A percentile compares a stretch with the other conserved stretches of the same genome.
These are phyloP conservation scores for Hippocampus barbouri DNA, from an alignment of 2,113 vertebrate genomes.

Conservation along the genomic window DNA sequence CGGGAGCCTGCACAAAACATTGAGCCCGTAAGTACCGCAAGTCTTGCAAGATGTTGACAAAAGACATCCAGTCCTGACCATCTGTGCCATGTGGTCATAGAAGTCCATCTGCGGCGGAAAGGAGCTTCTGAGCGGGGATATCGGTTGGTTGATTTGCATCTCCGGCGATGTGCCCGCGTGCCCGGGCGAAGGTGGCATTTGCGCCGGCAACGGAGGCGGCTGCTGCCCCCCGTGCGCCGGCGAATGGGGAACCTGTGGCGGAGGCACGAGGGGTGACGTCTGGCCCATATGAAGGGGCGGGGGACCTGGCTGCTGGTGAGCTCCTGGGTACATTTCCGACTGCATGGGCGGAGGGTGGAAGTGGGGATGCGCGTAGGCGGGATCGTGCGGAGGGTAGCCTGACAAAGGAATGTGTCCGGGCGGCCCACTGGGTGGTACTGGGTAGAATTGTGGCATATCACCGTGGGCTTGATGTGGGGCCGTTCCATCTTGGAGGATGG, in stretches of 20 bases:
- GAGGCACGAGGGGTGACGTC: constrained; percentile 45
- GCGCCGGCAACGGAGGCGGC: constrained; percentile 35
- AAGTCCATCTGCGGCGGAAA: constrained; percentile 78
- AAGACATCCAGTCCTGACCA: constrained; percentile 68
- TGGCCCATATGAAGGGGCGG: constrained; percentile 40
- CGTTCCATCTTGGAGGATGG: constrained; percentile 72
- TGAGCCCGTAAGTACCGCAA: background rate
- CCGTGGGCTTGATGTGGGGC: constrained; percentile 42
- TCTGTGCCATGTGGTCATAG: constrained; percentile 77
- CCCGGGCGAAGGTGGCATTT: constrained; percentile 45
- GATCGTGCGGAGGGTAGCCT: constrained; percentile 40
- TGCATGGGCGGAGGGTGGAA: constrained; percentile 70
- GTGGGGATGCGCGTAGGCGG: constrained; percentile 60
- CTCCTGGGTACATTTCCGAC: constrained; percentile 54
- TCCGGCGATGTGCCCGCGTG: constrained; percentile 33
- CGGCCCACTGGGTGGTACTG: constrained; percentile 56
- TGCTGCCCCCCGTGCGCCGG: constrained; percentile 43
- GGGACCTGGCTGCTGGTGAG: constrained; percentile 37
- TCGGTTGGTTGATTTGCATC: constrained; percentile 58
- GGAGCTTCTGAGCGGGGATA: constrained; percentile 64
- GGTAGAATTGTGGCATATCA: constrained; percentile 72
- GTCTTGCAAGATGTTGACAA: background rate
- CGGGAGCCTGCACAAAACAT: constrained; percentile 62
- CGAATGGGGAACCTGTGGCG: constrained; percentile 43
- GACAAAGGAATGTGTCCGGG: constrained; percentile 40